Evolutionary conservation across 2,888 invertebrate genomes (phyloP).

Genomic region (Aquatica leii): DNA sequence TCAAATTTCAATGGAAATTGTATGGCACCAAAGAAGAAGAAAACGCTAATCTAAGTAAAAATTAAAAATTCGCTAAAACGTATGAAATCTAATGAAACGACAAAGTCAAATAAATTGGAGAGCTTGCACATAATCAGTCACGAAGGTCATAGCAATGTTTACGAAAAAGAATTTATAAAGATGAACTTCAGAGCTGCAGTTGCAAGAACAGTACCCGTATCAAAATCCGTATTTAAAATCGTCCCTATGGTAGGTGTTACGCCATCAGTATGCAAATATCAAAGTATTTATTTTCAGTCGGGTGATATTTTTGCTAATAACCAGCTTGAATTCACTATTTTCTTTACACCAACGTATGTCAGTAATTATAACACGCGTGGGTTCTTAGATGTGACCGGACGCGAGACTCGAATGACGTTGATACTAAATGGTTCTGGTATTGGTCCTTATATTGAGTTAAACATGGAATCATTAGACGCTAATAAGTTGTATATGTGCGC

Average conservation of each 20-base stretch:
- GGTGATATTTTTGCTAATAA: slow-evolving; percentile 70
- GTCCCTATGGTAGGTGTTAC: slow-evolving; percentile 62
- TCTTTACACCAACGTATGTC: slow-evolving; percentile 66
- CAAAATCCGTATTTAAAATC: slow-evolving; percentile 57
- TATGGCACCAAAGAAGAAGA: slow-evolving; percentile 61
- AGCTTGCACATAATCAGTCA: slow-evolving; percentile 51
- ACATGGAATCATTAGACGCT: slow-evolving; percentile 66
- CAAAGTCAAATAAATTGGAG: slow-evolving; percentile 47
- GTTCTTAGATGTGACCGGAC: slow-evolving; percentile 69
- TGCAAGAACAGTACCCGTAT: slow-evolving; percentile 54
- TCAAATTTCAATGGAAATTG: slow-evolving; percentile 68
- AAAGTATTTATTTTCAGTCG: too few relatives aligned
- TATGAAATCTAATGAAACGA: slow-evolving; percentile 51
- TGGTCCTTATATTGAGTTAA: slow-evolving; percentile 67
- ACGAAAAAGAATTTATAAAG: slow-evolving; percentile 59
- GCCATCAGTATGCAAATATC: too few relatives aligned
- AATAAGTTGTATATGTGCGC: slow-evolving; percentile 67
- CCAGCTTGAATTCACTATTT: slow-evolving; percentile 63
- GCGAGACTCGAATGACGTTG: slow-evolving; percentile 63
- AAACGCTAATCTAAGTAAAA: slow-evolving; percentile 45
- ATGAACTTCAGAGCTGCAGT: slow-evolving; percentile 55
- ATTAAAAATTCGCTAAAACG: slow-evolving; percentile 45
- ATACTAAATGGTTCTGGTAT: slow-evolving; percentile 65
- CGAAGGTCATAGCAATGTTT: slow-evolving; percentile 54
- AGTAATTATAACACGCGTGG: slow-evolving; percentile 63